phyloP scores from a whole-genome alignment of 2,888 invertebrate species.

The Ichneumoninae sp. region DNA sequence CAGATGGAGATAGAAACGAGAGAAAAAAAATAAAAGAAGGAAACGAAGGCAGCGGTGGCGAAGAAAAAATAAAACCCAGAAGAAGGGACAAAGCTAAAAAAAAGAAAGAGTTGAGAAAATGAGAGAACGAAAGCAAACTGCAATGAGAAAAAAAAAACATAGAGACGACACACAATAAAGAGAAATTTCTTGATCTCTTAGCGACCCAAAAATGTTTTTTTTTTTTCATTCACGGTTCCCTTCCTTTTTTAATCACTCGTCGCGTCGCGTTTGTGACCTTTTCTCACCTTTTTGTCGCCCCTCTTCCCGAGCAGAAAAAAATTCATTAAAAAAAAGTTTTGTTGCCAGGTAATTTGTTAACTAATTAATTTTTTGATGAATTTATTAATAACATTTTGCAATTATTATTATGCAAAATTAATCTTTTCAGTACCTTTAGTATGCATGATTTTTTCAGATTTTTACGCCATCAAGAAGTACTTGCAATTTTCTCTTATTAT shows the following conservation, averaged over 20 bases:
- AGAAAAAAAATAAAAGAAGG: slow-evolving; percentile 21
- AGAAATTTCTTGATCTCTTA: slow-evolving; percentile 79
- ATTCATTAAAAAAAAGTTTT: no score
- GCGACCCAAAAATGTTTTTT: slow-evolving; percentile 77
- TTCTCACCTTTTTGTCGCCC: no score
- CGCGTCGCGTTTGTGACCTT: slow-evolving; percentile 6
- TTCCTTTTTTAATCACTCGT: slow-evolving; percentile 16
- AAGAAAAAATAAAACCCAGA: slow-evolving; percentile 48
- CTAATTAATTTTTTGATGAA: no score
- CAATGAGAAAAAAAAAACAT: slow-evolving; percentile 69
- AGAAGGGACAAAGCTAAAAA: slow-evolving; percentile 30
- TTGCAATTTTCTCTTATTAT: no score
- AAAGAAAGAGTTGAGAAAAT: slow-evolving; percentile 38
- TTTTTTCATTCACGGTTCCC: slow-evolving; percentile 74
- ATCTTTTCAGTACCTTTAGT: no score
- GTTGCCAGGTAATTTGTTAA: no score
- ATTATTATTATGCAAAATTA: no score
- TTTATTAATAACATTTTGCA: no score
- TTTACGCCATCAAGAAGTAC: no score
- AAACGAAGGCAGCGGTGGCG: slow-evolving; percentile 1
- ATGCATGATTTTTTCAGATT: no score
- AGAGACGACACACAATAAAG: slow-evolving; percentile 68
- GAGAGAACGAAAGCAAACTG: slow-evolving; percentile 61
- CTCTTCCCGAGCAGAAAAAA: no score
- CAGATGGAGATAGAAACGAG: slow-evolving; percentile 63